Conservation (phyloP, 2,113 vertebrate genomes). For the Lates calcarifer region DNA sequence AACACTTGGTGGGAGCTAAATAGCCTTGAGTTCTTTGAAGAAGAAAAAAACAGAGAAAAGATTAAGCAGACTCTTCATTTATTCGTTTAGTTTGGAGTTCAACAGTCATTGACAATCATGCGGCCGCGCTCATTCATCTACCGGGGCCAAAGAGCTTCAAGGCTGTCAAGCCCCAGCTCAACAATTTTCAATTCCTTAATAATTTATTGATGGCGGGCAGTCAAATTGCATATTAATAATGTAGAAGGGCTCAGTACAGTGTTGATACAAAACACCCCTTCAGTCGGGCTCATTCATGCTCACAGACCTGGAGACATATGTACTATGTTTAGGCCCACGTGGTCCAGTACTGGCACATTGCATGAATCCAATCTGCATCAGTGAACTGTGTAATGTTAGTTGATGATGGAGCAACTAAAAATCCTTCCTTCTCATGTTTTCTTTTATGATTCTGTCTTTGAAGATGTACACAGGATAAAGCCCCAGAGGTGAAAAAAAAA, state of each 20-base stretch:
- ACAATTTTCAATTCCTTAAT: slow-evolving; percentile 81
- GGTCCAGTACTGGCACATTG: slow-evolving; percentile 56
- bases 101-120: slow-evolving; percentile 51
- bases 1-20: slow-evolving; percentile 39
- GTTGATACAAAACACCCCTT: slow-evolving; percentile 81
- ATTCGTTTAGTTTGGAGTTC: slow-evolving; percentile 42
- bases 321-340: slow-evolving; percentile 72
- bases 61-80: slow-evolving; percentile 38
- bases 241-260: slow-evolving; percentile 78
- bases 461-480: slow-evolving; percentile 42
- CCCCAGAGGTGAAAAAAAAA: slow-evolving; percentile 20
- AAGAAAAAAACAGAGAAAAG: slow-evolving; percentile 30
- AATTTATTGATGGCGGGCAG: slow-evolving; percentile 80
- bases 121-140: slow-evolving; percentile 48
- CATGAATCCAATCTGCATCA: slow-evolving; percentile 63
- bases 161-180: slow-evolving; percentile 69
- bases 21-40: slow-evolving; percentile 39
- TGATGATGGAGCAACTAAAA: slow-evolving; percentile 55
- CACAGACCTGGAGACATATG: slow-evolving; percentile 75
- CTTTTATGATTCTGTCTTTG: slow-evolving; percentile 48
- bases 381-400: slow-evolving; percentile 62
- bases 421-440: slow-evolving; percentile 48
- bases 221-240: slow-evolving; percentile 84
- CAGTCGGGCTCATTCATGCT: slow-evolving; percentile 73
- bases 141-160: slow-evolving; percentile 42